phyloP scores from a whole-genome alignment of 2,797 vertebrate genomes.

The Phataginus tricuspis region DNA sequence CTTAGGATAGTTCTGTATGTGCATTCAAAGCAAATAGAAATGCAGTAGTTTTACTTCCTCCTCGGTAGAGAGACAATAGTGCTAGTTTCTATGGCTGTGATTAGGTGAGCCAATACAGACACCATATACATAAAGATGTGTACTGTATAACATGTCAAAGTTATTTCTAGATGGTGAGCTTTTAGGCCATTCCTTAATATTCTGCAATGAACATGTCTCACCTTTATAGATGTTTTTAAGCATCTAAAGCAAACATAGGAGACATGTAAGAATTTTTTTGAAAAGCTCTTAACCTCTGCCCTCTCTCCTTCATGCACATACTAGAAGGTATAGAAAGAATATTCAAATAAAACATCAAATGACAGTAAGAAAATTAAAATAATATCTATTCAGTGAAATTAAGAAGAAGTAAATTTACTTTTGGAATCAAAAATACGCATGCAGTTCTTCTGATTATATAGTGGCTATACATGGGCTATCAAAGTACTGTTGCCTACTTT shows the following conservation, averaged over 20 bases:
- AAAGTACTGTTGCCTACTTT: background rate
- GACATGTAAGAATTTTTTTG: background rate
- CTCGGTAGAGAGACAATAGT: background rate
- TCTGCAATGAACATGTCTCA: background rate
- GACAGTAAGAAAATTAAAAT: background rate
- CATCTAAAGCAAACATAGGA: conserved; percentile 25
- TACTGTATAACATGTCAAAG: background rate
- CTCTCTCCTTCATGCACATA: background rate
- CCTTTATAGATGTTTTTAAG: background rate
- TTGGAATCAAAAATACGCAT: background rate
- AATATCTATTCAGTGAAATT: background rate
- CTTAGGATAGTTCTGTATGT: background rate
- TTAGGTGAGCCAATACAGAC: background rate
- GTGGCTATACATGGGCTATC: background rate
- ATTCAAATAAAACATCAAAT: conserved; percentile 2
- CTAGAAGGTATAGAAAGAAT: background rate
- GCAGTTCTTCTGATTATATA: background rate
- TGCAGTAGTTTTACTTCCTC: background rate
- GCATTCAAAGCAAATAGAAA: background rate
- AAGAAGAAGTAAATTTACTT: background rate
- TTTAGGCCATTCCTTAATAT: background rate
- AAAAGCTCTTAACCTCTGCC: background rate
- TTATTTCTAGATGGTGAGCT: background rate
- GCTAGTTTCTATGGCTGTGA: background rate
- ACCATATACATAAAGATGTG: background rate